These are phyloP conservation scores for Chelmon rostratus DNA, from an alignment of 2,797 vertebrate species.

Conservation along the genomic window DNA sequence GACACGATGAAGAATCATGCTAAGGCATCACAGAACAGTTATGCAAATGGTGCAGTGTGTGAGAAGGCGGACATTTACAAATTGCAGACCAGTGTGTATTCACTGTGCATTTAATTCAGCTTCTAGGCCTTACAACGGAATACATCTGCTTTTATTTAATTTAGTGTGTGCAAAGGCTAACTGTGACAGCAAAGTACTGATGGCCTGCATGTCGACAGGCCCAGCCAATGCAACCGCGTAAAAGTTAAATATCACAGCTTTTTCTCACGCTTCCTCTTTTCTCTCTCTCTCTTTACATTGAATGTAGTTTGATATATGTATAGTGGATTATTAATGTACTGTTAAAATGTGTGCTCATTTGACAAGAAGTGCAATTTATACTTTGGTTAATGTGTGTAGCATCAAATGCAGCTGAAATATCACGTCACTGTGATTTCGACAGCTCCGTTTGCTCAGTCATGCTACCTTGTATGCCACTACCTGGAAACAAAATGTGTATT, in stretches of 20 bases:
- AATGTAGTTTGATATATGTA: conserved; percentile 89
- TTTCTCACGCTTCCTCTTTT: conserved; percentile 48
- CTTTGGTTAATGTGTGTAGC: conserved; percentile 79
- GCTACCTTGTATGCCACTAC: conserved; percentile 77
- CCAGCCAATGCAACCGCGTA: conserved; percentile 46
- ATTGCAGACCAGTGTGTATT: conserved; percentile 34
- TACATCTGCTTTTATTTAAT: conserved; percentile 59
- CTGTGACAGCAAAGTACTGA: conserved; percentile 42
- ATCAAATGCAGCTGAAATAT: conserved; percentile 76
- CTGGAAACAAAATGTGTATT: conserved; percentile 57
- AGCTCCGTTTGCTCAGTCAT: conserved; percentile 68
- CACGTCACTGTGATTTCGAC: conserved; percentile 58
- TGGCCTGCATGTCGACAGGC: conserved; percentile 51
- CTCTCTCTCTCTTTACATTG: conserved; percentile 77
- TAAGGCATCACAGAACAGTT: conserved; percentile 27
- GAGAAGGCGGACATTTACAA: conserved; percentile 40
- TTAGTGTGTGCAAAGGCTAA: conserved; percentile 46
- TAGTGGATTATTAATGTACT: conserved; percentile 84
- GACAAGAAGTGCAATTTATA: conserved; percentile 87
- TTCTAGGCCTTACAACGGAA: conserved; percentile 62
- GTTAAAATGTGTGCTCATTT: conserved; percentile 83
- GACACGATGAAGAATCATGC: conserved; percentile 22
- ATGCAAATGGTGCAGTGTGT: conserved; percentile 29
- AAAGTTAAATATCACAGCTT: conserved; percentile 54
- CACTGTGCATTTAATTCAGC: conserved; percentile 59